Base-by-base conservation (phyloP, 2,888 invertebrate genomes). In the Sympetrum striolatum region DNA sequence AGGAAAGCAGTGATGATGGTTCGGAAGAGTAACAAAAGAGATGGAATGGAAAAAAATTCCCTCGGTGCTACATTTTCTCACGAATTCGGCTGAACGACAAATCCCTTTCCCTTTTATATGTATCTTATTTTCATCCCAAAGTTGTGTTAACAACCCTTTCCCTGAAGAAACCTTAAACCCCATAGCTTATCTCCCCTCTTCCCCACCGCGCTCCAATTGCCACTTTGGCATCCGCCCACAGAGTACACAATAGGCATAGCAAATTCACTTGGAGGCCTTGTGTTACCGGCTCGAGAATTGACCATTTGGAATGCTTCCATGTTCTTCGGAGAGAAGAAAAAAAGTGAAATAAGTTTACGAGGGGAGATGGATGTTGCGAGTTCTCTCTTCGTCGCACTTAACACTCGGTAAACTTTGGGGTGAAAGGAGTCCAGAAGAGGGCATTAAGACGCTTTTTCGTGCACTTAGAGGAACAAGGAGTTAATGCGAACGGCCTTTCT, bases 291-390 rank as follows among this genome's bases (percentile, higher is more conserved):
- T 86, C 39, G 86, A 86, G 60, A 37, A 35, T 25, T 82, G 86
- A 60, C 58, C 86, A 86, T 86, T 86, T 86, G 86, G 86, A 86
- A 86, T 86, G 86, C 58, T 86, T 86, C 86, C 86, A 86, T 86
- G 86, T 22, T 22, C 64, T 64, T n/a, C 22, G 86, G 64, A 60
- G 18, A n/a, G 35, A 35, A 15, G 18, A 35, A 37, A 60, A 60
- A 86, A 37, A 44, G 22, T 22, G 86, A 60, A 86, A 60, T 60
- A 37, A 86, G 86, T 86, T 86, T 86, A 86, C 86, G 60, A 60
- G 86, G 86, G 60, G 60, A 86, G 37, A 86, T 86, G 86, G 31
- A 86, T 86, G 60, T 86, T 37, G 60, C 22, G 60, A 86, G 39
- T 64, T 86, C 37, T 64, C n/a, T 37, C 60, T 86, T 25, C 53